Base-by-base conservation (phyloP, 1,140 invertebrate genomes). In the Holcopasites calliopsidis region DNA sequence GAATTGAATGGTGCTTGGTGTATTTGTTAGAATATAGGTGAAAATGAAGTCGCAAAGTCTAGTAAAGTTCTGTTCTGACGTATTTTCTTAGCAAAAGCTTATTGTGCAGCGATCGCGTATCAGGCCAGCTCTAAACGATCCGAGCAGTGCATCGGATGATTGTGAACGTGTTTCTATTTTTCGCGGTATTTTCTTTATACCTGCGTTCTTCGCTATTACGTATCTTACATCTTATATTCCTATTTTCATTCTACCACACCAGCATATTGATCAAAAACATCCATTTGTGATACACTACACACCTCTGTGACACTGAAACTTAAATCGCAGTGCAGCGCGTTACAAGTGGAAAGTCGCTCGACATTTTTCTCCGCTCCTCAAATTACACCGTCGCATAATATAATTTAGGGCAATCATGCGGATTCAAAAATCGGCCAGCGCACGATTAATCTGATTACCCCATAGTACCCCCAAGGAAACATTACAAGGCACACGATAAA, bases 131-230 rank as follows among this genome's bases (percentile, higher is more conserved):
- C n/a, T n/a, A n/a, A n/a, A n/a, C n/a, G n/a, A n/a, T n/a, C n/a
- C n/a, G n/a, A n/a, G n/a, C n/a, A n/a, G n/a, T n/a, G n/a, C n/a
- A n/a, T 0, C 11, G 28, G n/a, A n/a, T 52, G 26, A 52, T 3
- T 5, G 18, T 16, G 33, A 42, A 26, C 4, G 13, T 31, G 49
- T 73, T 54, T 23, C 21, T 3, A 64, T 54, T 73, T 31, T 66
- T 66, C 71, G 61, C 71, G 71, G 61, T 66, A 44, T 55, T 66
- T 74, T 64, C 7, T 18, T 61, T 40, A 2, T 38, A n/a, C 23
- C 21, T 50, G n/a, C 16, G 40, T 18, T 16, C 16, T 23, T 50
- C 21, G 5, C 23, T 18, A 16, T 8, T 28, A 44, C 23, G 1
- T 23, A 2, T 47, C 31, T 21, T 23, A 38, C n/a, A 1, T 23